Conservation (phyloP, 2,888 invertebrate species). For the Stenotaenia linearis region DNA sequence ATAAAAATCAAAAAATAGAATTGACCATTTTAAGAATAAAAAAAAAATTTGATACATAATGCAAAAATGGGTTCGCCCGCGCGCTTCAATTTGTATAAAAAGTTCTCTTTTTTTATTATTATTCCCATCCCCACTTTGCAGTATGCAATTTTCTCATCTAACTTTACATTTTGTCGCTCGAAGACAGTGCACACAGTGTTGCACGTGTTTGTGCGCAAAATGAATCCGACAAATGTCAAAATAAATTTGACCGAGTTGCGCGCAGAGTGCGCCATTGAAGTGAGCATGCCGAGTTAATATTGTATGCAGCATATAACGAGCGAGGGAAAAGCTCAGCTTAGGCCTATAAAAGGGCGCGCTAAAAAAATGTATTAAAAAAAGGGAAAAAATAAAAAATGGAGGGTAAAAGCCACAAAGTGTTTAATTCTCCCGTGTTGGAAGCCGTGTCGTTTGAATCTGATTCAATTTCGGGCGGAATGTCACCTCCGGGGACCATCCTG, state of each 20-base stretch:
- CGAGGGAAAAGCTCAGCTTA: conserved; percentile 7
- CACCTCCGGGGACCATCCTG: conserved; percentile 14
- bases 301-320: conserved; percentile 31
- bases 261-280: conserved; percentile 30
- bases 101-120: neutral
- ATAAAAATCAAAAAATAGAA: neutral
- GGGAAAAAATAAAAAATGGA: neutral
- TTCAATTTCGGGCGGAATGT: conserved; percentile 19
- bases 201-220: conserved; percentile 31
- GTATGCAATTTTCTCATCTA: conserved; percentile 17
- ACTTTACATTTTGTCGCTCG: conserved; percentile 21
- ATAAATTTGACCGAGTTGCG: conserved; percentile 31
- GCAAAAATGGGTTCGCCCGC: neutral
- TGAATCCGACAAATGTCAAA: conserved; percentile 34
- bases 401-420: neutral
- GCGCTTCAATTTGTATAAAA: neutral
- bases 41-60: neutral
- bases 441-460: conserved; percentile 13
- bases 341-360: neutral
- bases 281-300: conserved; percentile 32
- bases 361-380: conserved; percentile 3
- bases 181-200: conserved; percentile 26
- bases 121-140: neutral
- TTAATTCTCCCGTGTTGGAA: conserved; percentile 1
- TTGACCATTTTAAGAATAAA: neutral